Evolutionary conservation across 2,113 vertebrate genomes (phyloP).

Genomic region (Nothobranchius kuhntae): DNA sequence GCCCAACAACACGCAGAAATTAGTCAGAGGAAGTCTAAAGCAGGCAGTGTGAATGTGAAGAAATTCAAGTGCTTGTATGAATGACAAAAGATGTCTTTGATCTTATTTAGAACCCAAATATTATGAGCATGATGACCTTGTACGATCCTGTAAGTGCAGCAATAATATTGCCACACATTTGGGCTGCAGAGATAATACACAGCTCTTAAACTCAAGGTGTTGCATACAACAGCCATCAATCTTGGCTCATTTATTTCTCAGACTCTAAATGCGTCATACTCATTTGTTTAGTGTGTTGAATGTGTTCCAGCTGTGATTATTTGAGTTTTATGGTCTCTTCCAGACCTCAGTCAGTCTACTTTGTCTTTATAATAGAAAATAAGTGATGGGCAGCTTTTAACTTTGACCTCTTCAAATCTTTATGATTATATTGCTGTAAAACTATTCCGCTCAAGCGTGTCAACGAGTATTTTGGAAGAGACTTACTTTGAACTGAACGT

Average conservation of each 20-base stretch:
- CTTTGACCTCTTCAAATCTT: slow-evolving; percentile 67
- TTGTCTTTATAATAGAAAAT: neutral
- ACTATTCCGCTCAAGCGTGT: slow-evolving; percentile 18
- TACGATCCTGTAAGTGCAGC: neutral
- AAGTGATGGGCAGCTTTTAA: slow-evolving; percentile 17
- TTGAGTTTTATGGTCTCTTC: slow-evolving; percentile 46
- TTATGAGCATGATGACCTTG: slow-evolving; percentile 57
- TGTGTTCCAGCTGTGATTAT: slow-evolving; percentile 32
- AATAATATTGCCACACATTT: too few species aligned
- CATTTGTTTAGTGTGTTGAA: neutral
- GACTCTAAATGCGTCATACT: neutral
- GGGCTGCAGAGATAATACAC: neutral
- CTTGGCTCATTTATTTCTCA: neutral
- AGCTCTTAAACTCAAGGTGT: slow-evolving; percentile 10
- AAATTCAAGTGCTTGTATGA: slow-evolving; percentile 28
- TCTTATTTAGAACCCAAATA: slow-evolving; percentile 72
- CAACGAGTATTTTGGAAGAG: slow-evolving; percentile 1
- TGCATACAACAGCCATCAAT: neutral
- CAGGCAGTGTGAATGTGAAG: slow-evolving; percentile 44
- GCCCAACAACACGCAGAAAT: slow-evolving; percentile 4
- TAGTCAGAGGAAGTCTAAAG: slow-evolving; percentile 10
- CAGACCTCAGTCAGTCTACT: slow-evolving; percentile 16
- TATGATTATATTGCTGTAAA: slow-evolving; percentile 43
- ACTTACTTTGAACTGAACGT: too few species aligned
- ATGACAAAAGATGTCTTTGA: slow-evolving; percentile 42